A percentile compares a stretch with the other conserved stretches of the same genome.
phyloP scores from a whole-genome alignment of 1,140 invertebrate genomes.

The Proctacanthus coquilletti region DNA sequence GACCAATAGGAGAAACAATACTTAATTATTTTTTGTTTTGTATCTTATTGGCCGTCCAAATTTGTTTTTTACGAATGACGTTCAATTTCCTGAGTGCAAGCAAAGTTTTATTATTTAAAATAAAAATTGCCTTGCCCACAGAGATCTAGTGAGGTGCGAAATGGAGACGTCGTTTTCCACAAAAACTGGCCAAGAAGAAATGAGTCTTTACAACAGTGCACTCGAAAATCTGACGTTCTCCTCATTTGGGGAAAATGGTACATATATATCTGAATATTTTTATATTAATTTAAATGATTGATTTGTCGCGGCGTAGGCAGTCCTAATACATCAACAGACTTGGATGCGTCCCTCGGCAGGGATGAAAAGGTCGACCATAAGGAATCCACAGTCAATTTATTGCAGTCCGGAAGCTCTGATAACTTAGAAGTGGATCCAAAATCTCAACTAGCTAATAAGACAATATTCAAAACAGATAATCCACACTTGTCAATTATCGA shows the following conservation, averaged over 20 bases:
- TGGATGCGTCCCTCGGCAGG: neutral
- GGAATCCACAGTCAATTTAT: neutral
- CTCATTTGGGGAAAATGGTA: neutral
- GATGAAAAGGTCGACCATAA: neutral
- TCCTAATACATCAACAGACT: too few relatives aligned
- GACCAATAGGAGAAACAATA: too few relatives aligned
- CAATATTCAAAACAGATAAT: slow-evolving; percentile 29
- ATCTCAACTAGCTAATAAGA: slow-evolving; percentile 28
- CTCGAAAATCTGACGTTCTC: neutral
- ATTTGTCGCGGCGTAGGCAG: neutral
- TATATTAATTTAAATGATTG: neutral
- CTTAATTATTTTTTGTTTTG: too few relatives aligned
- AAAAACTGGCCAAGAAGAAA: neutral
- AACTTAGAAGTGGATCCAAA: slow-evolving; percentile 22
- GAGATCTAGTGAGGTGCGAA: too few relatives aligned
- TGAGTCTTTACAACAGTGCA: slow-evolving; percentile 1
- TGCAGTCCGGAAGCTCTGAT: neutral
- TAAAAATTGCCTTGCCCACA: too few relatives aligned
- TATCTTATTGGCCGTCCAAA: too few relatives aligned
- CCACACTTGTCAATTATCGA: slow-evolving; percentile 31
- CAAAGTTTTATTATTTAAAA: too few relatives aligned
- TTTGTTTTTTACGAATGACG: too few relatives aligned
- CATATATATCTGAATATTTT: neutral
- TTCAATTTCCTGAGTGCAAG: too few relatives aligned
- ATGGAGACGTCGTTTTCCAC: neutral